Evolutionary conservation across 2,113 vertebrate species (phyloP), one percentile per base, ranked within the genome.

Genomic region (Gallinago jamesoni): DNA sequence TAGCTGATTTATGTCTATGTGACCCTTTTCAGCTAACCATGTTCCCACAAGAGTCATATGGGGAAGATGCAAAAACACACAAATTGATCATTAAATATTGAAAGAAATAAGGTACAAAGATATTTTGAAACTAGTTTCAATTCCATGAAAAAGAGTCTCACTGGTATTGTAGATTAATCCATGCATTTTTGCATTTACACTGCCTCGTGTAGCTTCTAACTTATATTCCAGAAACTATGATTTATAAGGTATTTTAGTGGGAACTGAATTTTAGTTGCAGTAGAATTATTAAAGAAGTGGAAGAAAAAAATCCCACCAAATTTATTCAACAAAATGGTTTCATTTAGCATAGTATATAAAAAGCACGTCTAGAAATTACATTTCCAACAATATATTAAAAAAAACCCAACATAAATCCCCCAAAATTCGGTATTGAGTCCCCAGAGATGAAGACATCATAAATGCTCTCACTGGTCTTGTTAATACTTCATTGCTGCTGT

Each of bases 341-440:
- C 2, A 70, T 53, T 82, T 12, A 27, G 0, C 2, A 1, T 10
- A 31, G 3, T 35, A 16, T 75, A 17, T 43, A n/a, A 57, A 74
- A n/a, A 20, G 2, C 16, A 6, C 0, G 0, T 21, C 12, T 56
- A 59, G 28, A 80, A 90, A 85, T 53, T 9, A 3, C 35, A 7
- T 28, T 48, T 24, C 23, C 30, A 67, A 22, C 3, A 94, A 52
- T 15, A 27, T 30, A 35, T 31, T 27, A 27, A n/a, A 13, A 53
- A 47, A 41, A 41, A 3, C 2, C 4, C 31, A 41, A 2, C 2
- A 45, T 7, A 82, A 69, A 69, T 60, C 10, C 9, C 21, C 18
- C 2, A 25, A 33, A 15, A 81, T 22, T 24, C 25, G 30, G 3
- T 60, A 19, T 4, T 31, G 33, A 81, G 12, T 56, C 30, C 41